Evolutionary conservation across 23 tunicate genomes (phyloP).

Genomic region (Corella eumyota): DNA sequence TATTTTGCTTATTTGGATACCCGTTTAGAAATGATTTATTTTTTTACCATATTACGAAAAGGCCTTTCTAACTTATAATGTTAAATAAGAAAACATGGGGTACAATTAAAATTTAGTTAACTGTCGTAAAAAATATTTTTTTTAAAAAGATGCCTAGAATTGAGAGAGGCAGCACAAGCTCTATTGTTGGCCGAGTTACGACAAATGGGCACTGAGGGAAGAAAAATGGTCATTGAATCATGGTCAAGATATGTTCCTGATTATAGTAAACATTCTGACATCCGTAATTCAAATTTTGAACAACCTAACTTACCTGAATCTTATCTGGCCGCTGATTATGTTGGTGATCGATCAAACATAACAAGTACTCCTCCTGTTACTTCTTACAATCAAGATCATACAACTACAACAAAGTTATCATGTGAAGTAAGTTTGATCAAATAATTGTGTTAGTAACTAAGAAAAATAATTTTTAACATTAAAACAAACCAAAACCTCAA

Average conservation of each 20-base stretch:
- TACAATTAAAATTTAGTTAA: too few species aligned
- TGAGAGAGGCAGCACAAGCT: conserved; percentile 90
- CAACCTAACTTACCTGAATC: conserved; percentile 20
- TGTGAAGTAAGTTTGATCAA: conserved; percentile 37
- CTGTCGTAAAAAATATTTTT: too few species aligned
- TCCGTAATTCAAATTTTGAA: too few species aligned
- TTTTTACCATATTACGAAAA: not conserved
- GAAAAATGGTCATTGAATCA: conserved; percentile 44
- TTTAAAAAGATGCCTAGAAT: conserved; percentile 58
- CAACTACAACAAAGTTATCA: conserved; percentile 19
- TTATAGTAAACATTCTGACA: conserved; percentile 24
- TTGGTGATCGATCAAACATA: conserved; percentile 48
- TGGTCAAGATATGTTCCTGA: conserved; percentile 78
- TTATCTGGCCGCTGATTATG: conserved; percentile 40
- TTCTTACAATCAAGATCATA: not conserved
- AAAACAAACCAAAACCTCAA: not conserved
- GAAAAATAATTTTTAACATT: not conserved
- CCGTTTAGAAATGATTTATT: too few species aligned
- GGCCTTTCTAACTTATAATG: not conserved
- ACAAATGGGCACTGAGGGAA: conserved; percentile 70
- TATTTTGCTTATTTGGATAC: too few species aligned
- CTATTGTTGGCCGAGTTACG: conserved; percentile 83
- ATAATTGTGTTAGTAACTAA: too few species aligned
- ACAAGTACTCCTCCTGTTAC: conserved; percentile 29
- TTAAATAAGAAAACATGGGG: too few species aligned